These are phyloP conservation scores for Saimiri boliviensis DNA, from an alignment of 2,113 vertebrate species.

Conservation along the genomic window DNA sequence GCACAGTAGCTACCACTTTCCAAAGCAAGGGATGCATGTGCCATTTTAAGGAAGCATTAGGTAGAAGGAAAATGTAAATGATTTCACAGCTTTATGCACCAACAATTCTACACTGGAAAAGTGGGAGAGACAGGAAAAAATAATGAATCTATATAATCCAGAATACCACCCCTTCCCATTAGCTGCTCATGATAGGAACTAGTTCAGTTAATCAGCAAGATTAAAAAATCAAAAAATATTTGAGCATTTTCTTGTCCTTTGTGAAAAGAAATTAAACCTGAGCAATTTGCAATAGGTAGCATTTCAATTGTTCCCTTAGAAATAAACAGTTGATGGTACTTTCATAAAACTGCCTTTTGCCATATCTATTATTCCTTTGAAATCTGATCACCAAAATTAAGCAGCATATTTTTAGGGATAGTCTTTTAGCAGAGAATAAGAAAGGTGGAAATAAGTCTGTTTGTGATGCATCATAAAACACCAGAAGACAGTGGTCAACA, in stretches of 20 bases:
- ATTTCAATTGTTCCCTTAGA: background rate
- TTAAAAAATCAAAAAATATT: background rate
- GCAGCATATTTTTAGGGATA: background rate
- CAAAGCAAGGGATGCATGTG: background rate
- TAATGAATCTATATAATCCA: background rate
- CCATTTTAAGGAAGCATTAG: constrained; percentile 13
- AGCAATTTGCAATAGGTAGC: background rate
- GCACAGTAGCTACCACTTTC: background rate
- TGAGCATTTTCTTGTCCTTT: background rate
- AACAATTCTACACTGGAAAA: background rate
- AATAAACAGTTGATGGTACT: background rate
- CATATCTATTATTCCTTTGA: background rate
- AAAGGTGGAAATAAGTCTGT: background rate
- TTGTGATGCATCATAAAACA: background rate
- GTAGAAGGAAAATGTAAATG: background rate
- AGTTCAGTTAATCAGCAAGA: background rate
- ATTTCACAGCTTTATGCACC: background rate
- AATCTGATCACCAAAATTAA: background rate
- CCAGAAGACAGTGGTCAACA: background rate
- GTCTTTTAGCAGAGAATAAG: background rate
- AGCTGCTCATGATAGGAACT: background rate
- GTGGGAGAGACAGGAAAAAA: background rate
- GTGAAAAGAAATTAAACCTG: constrained; percentile 19
- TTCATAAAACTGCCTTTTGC: background rate
- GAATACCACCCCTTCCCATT: background rate